A percentile compares a stretch with the other conserved stretches of the same genome.
These are phyloP conservation scores for Kradibia gibbosae DNA, from an alignment of 1,140 invertebrate genomes.

Conservation along the genomic window DNA sequence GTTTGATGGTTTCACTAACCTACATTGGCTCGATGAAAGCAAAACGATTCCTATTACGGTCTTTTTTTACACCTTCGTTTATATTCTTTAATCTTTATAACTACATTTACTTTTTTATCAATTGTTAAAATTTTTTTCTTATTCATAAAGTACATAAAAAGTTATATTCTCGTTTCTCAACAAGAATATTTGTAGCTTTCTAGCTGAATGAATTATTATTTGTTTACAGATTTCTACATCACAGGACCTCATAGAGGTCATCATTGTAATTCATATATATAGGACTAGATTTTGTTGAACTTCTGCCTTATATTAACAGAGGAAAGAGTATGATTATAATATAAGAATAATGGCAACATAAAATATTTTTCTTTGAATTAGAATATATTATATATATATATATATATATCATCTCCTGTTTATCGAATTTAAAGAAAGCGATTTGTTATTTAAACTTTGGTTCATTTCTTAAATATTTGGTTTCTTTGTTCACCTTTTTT, in stretches of 20 bases:
- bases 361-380: conserved; percentile 18
- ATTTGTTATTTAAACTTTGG: conserved; percentile 26
- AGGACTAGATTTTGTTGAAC: conserved; percentile 65
- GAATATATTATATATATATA: background rate
- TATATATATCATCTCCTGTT: background rate
- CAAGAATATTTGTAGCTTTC: background rate
- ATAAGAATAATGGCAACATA: conserved; percentile 32
- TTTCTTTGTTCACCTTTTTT: background rate
- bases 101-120: too few relatives aligned
- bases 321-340: conserved; percentile 1
- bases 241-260: conserved; percentile 53
- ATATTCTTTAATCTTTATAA: conserved; percentile 34
- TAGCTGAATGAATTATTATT: conserved; percentile 20
- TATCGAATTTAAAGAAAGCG: background rate
- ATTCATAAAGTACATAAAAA: background rate
- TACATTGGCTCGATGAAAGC: conserved; percentile 70
- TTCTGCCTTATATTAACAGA: background rate
- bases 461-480: conserved; percentile 26
- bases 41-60: conserved; percentile 70
- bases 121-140: background rate
- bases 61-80: conserved; percentile 57
- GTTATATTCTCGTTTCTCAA: too few relatives aligned
- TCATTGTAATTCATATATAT: conserved; percentile 49
- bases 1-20: conserved; percentile 72
- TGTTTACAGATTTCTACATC: conserved; percentile 43